Percentiles rank a stretch among this genome's conserved stretches.
Evolutionary conservation across 2,797 vertebrate species (phyloP).

Genomic region (Sciurus carolinensis): DNA sequence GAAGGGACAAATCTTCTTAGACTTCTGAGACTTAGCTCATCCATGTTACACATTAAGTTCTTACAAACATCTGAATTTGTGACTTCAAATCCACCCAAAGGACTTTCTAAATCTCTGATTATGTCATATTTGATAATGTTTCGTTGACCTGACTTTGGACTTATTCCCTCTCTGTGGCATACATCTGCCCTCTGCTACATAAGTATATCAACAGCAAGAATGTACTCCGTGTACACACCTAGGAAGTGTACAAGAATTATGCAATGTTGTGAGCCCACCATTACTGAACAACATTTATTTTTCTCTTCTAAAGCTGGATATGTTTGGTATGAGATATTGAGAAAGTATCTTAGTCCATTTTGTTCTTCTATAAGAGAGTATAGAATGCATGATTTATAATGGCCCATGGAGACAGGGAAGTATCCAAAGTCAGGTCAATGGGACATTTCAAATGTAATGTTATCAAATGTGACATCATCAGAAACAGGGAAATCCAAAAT

Average conservation of each 20-base stretch:
- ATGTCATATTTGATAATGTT: background rate
- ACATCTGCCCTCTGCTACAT: background rate
- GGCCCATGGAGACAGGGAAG: background rate
- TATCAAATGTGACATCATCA: too few relatives aligned
- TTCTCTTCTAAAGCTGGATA: background rate
- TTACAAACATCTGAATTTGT: background rate
- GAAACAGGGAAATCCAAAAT: background rate
- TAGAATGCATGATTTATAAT: background rate
- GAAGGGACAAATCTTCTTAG: background rate
- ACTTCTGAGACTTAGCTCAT: too few relatives aligned
- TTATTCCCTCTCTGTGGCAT: fast-evolving
- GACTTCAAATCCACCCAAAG: background rate
- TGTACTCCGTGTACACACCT: background rate
- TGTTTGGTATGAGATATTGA: background rate
- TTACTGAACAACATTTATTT: background rate
- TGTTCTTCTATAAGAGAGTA: background rate
- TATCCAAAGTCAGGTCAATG: too few relatives aligned
- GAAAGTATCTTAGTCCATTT: too few relatives aligned
- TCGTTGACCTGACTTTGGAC: background rate
- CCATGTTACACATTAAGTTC: too few relatives aligned
- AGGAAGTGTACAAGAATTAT: background rate
- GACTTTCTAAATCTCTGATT: background rate
- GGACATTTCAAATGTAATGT: too few relatives aligned
- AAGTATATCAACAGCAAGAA: background rate
- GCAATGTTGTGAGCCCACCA: background rate